Evolutionary conservation across 2,113 vertebrate species (phyloP).

Genomic region (Chaetodon auriga): DNA sequence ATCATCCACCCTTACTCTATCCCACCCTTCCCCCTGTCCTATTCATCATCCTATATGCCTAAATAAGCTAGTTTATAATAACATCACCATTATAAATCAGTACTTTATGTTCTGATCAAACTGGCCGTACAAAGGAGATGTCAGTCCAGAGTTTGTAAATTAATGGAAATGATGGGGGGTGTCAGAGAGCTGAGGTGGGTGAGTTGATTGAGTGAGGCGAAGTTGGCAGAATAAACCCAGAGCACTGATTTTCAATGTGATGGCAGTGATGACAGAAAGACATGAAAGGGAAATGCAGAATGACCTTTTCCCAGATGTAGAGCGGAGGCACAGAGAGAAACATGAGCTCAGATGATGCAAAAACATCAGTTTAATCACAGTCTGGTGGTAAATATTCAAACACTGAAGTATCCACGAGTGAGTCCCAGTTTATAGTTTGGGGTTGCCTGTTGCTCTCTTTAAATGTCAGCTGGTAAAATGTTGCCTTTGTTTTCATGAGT

Average conservation of each 20-base stretch:
- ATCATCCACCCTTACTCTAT: slow-evolving; percentile 23
- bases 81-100: slow-evolving; percentile 26
- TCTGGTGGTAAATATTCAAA: slow-evolving; percentile 24
- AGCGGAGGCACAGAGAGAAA: background rate
- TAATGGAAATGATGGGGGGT: background rate
- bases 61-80: slow-evolving; percentile 26
- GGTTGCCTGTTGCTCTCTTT: slow-evolving; percentile 2
- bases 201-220: background rate
- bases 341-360: background rate
- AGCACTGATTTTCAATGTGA: background rate
- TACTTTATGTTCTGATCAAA: slow-evolving; percentile 10
- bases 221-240: background rate
- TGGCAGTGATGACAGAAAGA: background rate
- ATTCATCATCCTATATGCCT: background rate
- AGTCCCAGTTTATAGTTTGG: background rate
- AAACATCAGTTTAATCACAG: slow-evolving; percentile 19
- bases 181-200: background rate
- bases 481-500: background rate
- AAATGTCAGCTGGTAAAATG: slow-evolving; percentile 21
- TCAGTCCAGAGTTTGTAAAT: background rate
- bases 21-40: background rate
- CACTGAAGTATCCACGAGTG: slow-evolving; percentile 1
- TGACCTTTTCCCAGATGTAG: background rate
- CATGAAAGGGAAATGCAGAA: background rate
- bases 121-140: background rate